Evolutionary conservation across 2,888 invertebrate species (phyloP).

Genomic region (Hyppa rectilinea): DNA sequence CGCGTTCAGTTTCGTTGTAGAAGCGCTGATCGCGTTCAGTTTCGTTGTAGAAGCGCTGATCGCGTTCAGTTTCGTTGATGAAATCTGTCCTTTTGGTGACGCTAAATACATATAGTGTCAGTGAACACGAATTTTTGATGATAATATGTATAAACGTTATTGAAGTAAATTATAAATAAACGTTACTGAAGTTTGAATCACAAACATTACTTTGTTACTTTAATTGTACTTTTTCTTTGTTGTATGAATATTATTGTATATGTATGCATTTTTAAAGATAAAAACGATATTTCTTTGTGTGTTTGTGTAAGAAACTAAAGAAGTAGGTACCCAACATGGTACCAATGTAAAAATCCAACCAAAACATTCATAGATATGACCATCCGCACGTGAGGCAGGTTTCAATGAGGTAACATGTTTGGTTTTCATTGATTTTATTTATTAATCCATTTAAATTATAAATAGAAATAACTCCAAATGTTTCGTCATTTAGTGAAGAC

Average conservation of each 20-base stretch:
- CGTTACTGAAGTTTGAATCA: background rate
- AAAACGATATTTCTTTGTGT: background rate
- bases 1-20: too few species aligned
- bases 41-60: too few species aligned
- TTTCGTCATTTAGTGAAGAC: constrained; percentile 14
- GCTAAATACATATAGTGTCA: background rate
- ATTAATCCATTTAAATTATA: background rate
- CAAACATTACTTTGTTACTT: background rate
- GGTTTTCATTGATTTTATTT: constrained; percentile 12
- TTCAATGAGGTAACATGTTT: constrained; percentile 11
- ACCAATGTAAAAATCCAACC: background rate
- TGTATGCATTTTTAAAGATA: too few species aligned
- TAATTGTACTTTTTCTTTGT: background rate
- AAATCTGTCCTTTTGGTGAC: too few species aligned
- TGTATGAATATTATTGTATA: background rate
- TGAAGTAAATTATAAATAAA: background rate
- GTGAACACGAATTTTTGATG: too few species aligned
- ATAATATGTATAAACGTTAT: background rate
- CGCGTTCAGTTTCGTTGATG: too few species aligned
- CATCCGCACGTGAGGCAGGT: background rate
- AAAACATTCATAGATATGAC: background rate
- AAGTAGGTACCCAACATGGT: background rate
- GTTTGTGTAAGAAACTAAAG: background rate
- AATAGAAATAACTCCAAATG: background rate
- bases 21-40: too few species aligned